These are phyloP conservation scores for Microcaecilia unicolor DNA, from an alignment of 2,797 vertebrate genomes.

Conservation along the genomic window DNA sequence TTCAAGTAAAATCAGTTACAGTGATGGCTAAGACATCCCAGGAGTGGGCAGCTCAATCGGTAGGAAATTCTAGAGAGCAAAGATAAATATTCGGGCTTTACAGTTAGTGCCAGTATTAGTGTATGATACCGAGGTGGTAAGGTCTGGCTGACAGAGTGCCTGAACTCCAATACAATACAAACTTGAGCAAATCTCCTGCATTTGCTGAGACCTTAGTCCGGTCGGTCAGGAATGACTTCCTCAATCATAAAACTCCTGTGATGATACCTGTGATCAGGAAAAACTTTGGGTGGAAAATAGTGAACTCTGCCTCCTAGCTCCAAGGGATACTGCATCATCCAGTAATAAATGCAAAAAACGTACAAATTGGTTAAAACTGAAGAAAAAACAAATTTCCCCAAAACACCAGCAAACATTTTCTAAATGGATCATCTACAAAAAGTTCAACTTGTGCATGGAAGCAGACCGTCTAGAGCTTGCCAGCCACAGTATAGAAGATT, in stretches of 20 bases:
- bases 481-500: neutral
- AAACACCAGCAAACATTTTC: neutral
- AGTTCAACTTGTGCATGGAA: neutral
- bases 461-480: neutral
- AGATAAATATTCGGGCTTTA: too few species aligned
- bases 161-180: conserved; percentile 94
- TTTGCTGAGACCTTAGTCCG: conserved; percentile 73
- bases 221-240: conserved; percentile 89
- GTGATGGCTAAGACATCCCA: too few species aligned
- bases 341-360: too few species aligned
- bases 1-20: too few species aligned
- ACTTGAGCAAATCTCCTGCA: conserved; percentile 81
- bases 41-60: too few species aligned
- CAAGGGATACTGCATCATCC: conserved; percentile 81
- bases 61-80: too few species aligned
- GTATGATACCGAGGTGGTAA: conserved; percentile 80
- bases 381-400: neutral
- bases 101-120: too few species aligned
- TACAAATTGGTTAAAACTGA: neutral
- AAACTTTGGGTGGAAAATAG: conserved; percentile 75
- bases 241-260: conserved; percentile 98
- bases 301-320: conserved; percentile 79
- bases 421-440: too few species aligned
- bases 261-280: conserved; percentile 81
- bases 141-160: conserved; percentile 78